A percentile compares a stretch with the other conserved stretches of the same genome.
Conservation (phyloP, 2,113 vertebrate species). For the Verasper variegatus region DNA sequence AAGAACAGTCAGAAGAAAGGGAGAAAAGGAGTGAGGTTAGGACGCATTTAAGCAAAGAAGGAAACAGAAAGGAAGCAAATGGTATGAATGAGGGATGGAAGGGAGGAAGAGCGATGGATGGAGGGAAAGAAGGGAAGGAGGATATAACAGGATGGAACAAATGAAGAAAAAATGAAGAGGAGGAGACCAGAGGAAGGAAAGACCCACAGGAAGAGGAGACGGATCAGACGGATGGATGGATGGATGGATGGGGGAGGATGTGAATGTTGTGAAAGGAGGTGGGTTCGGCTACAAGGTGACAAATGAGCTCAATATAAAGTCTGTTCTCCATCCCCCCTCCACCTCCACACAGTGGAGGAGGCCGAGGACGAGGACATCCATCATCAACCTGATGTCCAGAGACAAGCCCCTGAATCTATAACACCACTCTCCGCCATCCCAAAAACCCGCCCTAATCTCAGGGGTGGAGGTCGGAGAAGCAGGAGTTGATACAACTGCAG, state of each 20-base stretch:
- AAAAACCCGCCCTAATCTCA: neutral
- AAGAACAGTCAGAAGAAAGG: neutral
- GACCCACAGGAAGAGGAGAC: neutral
- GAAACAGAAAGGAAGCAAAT: neutral
- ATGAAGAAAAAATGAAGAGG: neutral
- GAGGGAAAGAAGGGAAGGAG: neutral
- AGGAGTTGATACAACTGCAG: neutral
- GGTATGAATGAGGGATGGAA: neutral
- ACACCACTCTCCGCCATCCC: neutral
- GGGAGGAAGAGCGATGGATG: no score
- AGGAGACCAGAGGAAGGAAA: neutral
- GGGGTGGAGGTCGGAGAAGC: neutral
- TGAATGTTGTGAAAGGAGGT: neutral
- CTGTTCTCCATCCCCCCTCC: neutral
- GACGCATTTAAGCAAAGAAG: neutral
- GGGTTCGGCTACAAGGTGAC: conserved; percentile 9
- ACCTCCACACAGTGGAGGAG: neutral
- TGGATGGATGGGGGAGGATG: neutral
- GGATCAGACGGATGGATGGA: neutral
- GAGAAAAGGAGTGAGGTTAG: neutral
- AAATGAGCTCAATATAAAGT: conserved; percentile 36
- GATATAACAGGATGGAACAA: neutral
- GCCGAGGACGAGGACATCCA: neutral
- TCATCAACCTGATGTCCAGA: neutral
- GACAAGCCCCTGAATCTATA: neutral